Evolutionary conservation across 92 coral and sea anemone genomes (phyloP).

Genomic region (Paragorgia papillata): DNA sequence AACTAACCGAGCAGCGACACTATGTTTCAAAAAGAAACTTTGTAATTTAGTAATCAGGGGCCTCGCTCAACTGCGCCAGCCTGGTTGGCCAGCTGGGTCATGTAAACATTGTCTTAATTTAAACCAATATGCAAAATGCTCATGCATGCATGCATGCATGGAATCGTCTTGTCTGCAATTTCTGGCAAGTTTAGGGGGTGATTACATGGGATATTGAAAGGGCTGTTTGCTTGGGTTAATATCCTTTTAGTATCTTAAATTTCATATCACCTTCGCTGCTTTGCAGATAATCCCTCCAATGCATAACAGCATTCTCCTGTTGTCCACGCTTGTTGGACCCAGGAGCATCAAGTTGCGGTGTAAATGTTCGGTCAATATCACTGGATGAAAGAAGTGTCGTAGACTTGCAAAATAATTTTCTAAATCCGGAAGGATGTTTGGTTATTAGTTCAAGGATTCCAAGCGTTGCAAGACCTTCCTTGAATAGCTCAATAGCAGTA

Average conservation of each 20-base stretch:
- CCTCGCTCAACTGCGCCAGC: too few species aligned
- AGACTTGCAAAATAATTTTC: neutral
- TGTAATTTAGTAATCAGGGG: too few species aligned
- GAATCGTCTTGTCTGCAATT: too few species aligned
- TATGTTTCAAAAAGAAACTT: too few species aligned
- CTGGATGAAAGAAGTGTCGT: neutral
- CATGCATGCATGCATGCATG: too few species aligned
- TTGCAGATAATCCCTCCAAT: conserved; percentile 8
- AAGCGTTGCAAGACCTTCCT: conserved; percentile 13
- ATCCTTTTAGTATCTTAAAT: too few species aligned
- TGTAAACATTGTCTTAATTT: too few species aligned
- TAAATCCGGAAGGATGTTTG: conserved; percentile 2
- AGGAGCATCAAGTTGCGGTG: conserved; percentile 1
- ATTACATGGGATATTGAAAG: neutral
- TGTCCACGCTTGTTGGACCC: conserved; percentile 2
- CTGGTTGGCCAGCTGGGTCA: too few species aligned
- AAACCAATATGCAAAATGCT: too few species aligned
- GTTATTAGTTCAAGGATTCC: neutral
- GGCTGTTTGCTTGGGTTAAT: too few species aligned
- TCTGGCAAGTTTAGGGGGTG: neutral
- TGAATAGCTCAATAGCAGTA: conserved; percentile 2
- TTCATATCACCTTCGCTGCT: conserved; percentile 9
- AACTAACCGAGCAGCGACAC: too few species aligned
- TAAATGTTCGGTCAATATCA: conserved; percentile 1
- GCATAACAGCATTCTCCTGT: conserved; percentile 2